phyloP scores from a whole-genome alignment of 2,797 vertebrate species.

The Dendrocincla tyrannina region DNA sequence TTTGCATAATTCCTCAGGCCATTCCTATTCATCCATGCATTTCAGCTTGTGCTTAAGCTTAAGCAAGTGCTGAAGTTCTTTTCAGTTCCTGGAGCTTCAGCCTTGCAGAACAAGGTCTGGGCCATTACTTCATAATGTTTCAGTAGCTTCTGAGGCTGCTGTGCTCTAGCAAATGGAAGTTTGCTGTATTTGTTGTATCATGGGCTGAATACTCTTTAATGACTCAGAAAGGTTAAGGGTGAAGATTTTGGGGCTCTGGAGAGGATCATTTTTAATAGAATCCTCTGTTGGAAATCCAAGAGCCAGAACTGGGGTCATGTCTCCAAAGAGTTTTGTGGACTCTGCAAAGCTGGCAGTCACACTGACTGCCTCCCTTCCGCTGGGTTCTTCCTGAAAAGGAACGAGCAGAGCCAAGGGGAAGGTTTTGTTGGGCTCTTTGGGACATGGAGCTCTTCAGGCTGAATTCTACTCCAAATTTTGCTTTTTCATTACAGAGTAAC shows the following conservation, averaged over 20 bases:
- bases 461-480: constrained; percentile 27
- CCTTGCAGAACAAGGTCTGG: constrained; percentile 2
- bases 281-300: constrained; percentile 27
- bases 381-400: constrained; percentile 12
- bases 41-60: constrained; percentile 29
- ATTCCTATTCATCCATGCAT: constrained; percentile 42
- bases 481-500: constrained; percentile 5
- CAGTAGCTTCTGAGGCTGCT: not conserved
- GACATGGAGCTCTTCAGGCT: constrained; percentile 7
- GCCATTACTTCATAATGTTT: not conserved
- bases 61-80: constrained; percentile 30
- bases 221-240: constrained; percentile 22
- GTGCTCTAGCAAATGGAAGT: not conserved
- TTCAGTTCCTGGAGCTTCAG: constrained; percentile 1
- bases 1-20: constrained; percentile 63
- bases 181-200: not conserved
- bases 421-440: constrained; percentile 20
- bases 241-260: not conserved
- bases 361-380: constrained; percentile 25
- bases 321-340: not conserved
- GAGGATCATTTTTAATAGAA: constrained; percentile 11
- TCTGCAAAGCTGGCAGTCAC: constrained; percentile 41
- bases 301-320: not conserved
- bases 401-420: not conserved
- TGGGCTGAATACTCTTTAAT: not conserved